Evolutionary conservation across 1,140 invertebrate genomes (phyloP).

Genomic region (Scylla paramamosain): DNA sequence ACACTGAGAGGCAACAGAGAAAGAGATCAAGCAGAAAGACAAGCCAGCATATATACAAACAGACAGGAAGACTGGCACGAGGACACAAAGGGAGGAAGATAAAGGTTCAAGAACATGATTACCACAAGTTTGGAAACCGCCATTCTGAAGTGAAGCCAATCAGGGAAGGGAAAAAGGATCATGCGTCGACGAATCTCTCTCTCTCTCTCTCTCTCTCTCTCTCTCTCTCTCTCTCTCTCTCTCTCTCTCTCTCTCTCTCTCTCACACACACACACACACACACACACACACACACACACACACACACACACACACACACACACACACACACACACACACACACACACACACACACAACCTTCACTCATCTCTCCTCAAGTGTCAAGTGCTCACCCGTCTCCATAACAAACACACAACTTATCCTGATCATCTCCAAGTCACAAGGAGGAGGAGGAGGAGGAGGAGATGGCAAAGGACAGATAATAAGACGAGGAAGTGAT

Average conservation of each 20-base stretch:
- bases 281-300: constrained; percentile 4
- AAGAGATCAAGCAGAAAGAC: no score
- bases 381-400: not conserved
- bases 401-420: not conserved
- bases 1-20: no score
- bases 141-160: not conserved
- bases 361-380: not conserved
- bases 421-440: not conserved
- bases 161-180: not conserved
- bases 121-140: not conserved
- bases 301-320: constrained; percentile 9
- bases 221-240: no score
- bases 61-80: not conserved
- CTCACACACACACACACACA: not conserved
- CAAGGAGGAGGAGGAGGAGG: not conserved
- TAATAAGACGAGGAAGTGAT: not conserved
- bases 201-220: no score
- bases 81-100: not conserved
- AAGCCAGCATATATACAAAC: no score
- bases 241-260: no score
- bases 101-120: not conserved
- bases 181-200: not conserved
- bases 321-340: not conserved
- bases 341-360: not conserved
- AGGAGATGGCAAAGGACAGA: not conserved